These are phyloP conservation scores for Oryzias dopingdopingensis DNA, from an alignment of 2,797 vertebrate genomes.

Conservation along the genomic window DNA sequence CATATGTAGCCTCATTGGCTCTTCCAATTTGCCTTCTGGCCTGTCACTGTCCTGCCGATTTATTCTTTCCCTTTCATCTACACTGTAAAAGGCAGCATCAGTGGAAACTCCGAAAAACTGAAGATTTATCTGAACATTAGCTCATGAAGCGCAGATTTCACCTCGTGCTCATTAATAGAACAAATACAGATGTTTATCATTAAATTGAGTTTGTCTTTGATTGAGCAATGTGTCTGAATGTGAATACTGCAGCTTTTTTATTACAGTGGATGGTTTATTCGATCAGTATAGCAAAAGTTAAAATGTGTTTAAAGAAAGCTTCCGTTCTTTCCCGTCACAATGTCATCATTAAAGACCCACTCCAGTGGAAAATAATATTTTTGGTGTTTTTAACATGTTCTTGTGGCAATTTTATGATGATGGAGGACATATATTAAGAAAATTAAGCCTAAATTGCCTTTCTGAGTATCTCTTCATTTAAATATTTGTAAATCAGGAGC, in stretches of 20 bases:
- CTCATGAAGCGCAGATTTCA: not conserved
- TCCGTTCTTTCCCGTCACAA: no score
- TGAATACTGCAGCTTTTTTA: not conserved
- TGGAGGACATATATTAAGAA: no score
- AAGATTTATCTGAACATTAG: slow-evolving; percentile 9
- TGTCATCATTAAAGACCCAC: no score
- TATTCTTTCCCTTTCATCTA: not conserved
- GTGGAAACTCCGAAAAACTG: not conserved
- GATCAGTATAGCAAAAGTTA: not conserved
- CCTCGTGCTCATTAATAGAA: not conserved
- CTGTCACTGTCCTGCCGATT: not conserved
- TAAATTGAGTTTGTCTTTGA: not conserved
- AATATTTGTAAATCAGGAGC: no score
- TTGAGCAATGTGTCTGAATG: not conserved
- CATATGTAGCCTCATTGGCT: no score
- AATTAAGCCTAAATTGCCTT: no score
- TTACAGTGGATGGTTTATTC: slow-evolving; percentile 2
- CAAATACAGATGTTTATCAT: not conserved
- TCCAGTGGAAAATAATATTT: no score
- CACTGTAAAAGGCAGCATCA: slow-evolving; percentile 8
- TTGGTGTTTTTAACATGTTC: no score
- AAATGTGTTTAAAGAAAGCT: no score
- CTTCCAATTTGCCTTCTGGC: no score
- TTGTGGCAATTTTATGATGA: no score
- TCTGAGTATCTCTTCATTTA: no score